Conservation (phyloP, 2,888 invertebrate genomes). For the Chaetogeoica ovagalla region DNA sequence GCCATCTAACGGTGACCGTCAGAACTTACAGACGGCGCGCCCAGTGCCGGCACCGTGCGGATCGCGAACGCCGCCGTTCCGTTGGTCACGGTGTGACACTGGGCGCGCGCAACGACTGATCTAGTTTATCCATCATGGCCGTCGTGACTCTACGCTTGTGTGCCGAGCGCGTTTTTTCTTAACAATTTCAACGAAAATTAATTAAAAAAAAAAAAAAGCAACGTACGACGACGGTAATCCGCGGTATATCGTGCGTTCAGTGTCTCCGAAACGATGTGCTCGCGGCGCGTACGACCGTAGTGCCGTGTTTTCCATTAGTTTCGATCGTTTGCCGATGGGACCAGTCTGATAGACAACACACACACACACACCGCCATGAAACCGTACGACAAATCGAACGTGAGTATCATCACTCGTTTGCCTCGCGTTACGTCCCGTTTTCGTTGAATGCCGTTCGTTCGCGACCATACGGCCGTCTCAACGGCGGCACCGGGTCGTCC, state of each 20-base stretch:
- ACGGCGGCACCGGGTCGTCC: background rate
- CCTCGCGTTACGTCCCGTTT: background rate
- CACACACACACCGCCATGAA: conserved; percentile 58
- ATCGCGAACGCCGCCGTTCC: background rate
- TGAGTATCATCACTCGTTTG: conserved; percentile 58
- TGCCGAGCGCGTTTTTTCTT: conserved; percentile 33
- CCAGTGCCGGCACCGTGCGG: background rate
- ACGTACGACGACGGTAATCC: background rate
- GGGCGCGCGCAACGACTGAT: conserved; percentile 45
- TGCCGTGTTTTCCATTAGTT: background rate
- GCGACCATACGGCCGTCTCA: background rate
- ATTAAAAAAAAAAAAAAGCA: too few relatives aligned
- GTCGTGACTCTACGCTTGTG: conserved; percentile 42
- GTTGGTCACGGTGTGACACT: conserved; percentile 13
- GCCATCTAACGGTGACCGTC: background rate
- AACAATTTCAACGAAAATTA: conserved; percentile 22
- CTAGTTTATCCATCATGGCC: conserved; percentile 53
- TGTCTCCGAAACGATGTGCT: background rate
- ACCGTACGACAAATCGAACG: conserved; percentile 62
- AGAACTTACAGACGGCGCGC: too few relatives aligned
- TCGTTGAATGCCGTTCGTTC: background rate
- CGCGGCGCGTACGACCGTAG: conserved; percentile 2
- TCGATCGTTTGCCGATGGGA: background rate
- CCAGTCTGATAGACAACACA: background rate
- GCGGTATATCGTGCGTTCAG: background rate